phyloP scores from a whole-genome alignment of 2,888 invertebrate genomes.

The Plagodis pulveraria region DNA sequence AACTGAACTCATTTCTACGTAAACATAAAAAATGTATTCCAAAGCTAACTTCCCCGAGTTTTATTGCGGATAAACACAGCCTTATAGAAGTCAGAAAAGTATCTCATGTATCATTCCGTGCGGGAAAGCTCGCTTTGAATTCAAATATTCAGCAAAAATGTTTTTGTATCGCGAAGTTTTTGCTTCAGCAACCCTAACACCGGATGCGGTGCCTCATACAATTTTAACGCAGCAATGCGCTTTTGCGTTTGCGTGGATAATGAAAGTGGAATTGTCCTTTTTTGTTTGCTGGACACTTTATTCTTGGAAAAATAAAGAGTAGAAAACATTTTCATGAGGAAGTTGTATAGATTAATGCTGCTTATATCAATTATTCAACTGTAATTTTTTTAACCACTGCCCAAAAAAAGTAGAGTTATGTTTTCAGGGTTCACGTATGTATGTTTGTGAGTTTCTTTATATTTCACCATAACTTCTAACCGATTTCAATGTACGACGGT shows the following conservation, averaged over 20 bases:
- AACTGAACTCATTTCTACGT: too few species aligned
- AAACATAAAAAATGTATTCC: background rate
- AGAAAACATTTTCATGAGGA: too few species aligned
- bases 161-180: slow-evolving; percentile 20
- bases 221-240: slow-evolving; percentile 29
- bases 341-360: too few species aligned
- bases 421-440: too few species aligned
- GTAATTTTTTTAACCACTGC: too few species aligned
- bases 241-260: too few species aligned
- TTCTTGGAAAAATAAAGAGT: too few species aligned
- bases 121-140: slow-evolving; percentile 26
- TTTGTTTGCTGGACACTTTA: slow-evolving; percentile 5
- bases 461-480: too few species aligned
- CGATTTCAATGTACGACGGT: too few species aligned
- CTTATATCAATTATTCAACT: too few species aligned
- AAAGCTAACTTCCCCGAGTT: slow-evolving; percentile 3
- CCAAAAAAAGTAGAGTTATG: too few species aligned
- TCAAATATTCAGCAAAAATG: slow-evolving; percentile 31
- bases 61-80: slow-evolving; percentile 21
- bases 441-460: too few species aligned
- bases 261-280: slow-evolving; percentile 20
- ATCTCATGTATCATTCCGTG: slow-evolving; percentile 28
- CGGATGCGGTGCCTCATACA: slow-evolving; percentile 23
- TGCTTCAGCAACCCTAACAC: slow-evolving; percentile 29
- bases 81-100: slow-evolving; percentile 18